Evolutionary conservation across 1,140 invertebrate genomes (phyloP), one percentile per base, ranked within the genome.

Genomic region (Drosophila tristis): DNA sequence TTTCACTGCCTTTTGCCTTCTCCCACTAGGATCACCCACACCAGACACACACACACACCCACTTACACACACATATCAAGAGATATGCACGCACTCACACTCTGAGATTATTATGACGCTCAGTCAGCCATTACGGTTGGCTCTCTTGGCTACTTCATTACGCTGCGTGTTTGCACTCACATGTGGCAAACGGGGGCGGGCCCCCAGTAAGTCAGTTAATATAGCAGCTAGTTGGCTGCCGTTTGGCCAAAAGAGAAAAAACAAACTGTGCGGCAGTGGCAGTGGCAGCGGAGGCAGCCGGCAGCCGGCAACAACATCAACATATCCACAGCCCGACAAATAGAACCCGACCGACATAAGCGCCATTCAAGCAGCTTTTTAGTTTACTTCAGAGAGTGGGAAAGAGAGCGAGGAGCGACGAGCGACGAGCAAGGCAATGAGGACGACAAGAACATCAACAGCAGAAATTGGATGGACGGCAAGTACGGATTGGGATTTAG

Each of bases 291-390:
- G 61, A 53, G n/a, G 39, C 57, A 62, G 64, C 49, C 31, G 55
- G 55, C 20, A 20, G 20, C 20, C 20, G 20, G 20, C 63, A 65
- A 60, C 56, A 60, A 60, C 63, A 72, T 47, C 72, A 74, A 74
- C 71, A 70, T 70, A 68, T 66, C 59, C 74, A 76, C 58, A 78
- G 65, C 65, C 75, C 74, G 58, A 79, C 75, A 89, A 87, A 84
- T 76, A 87, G 74, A 86, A 79, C 57, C 68, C 72, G 71, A 74
- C 75, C 72, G 64, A 77, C 75, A 64, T 84, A 86, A 86, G 85
- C 84, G 75, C 79, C 84, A 89, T 87, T 87, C 80, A 89, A 87
- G 84, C 84, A 87, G 84, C 84, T 89, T 87, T 87, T 87, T 87
- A 87, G 84, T 89, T 87, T 78, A 86, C 57, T 77, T 77, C 73